Base-by-base conservation (phyloP, 2,113 vertebrate genomes). In the Caretta caretta region DNA sequence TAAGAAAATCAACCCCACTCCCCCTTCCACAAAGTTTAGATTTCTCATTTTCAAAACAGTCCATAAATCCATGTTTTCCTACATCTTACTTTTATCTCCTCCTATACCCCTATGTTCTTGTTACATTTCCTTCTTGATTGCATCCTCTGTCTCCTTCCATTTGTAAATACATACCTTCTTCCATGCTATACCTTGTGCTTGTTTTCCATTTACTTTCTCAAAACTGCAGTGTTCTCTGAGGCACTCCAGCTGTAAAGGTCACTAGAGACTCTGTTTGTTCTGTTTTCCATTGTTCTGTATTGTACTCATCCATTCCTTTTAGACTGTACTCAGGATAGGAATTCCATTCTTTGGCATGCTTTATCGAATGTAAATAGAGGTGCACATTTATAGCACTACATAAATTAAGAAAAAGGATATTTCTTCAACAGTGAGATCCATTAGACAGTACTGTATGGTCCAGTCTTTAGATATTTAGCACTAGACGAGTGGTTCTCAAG, bases 221-320 rank as follows among this genome's bases (percentile, higher is more conserved):
- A 24, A 69, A 75, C 49, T n/a, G 69, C 19, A 12, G 9, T 25
- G 22, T 1, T 0, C 29, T 80, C 49, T 62, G 65, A 54, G 20
- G 13, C 8, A 12, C n/a, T 29, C 86, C n/a, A 8, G 10, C 42
- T 81, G 69, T 49, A 80, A 83, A 93, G 20, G 22, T 11, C 62
- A 56, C 35, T 50, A 50, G 31, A 4, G 50, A 19, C 31, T 50
- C 86, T 82, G 31, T 94, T 94, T 79, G 83, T 89, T 57, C 80
- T 65, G 25, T 83, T 85, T 92, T 75, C 65, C n/a, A 5, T 95
- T 86, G 89, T 89, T 96, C 65, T 83, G 80, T 79, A 88, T 51
- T 20, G 1, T 56, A 3, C 49, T 59, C n/a, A 69, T 56, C 31
- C 14, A 89, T 92, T 69, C 24, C 91, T 93, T 89, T 87, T 62